Percentiles rank a stretch among this genome's conserved stretches.
phyloP scores from a whole-genome alignment of 2,113 vertebrate genomes.

The Callipepla squamata region DNA sequence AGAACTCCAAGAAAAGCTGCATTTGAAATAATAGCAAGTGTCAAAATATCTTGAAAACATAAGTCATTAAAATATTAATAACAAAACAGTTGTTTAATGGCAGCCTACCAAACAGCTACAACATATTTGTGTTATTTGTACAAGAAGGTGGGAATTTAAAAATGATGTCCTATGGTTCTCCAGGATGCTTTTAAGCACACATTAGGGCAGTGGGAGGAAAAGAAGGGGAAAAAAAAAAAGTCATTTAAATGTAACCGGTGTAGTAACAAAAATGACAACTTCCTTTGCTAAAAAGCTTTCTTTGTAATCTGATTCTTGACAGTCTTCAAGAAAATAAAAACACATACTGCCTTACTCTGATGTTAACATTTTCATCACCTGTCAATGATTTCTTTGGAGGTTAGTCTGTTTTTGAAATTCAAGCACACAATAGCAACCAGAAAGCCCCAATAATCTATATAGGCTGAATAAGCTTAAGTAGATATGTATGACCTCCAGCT shows the following conservation, averaged over 20 bases:
- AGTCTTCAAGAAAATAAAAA: constrained; percentile 57
- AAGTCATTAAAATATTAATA: constrained; percentile 76
- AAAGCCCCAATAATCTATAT: neutral
- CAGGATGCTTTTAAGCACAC: constrained; percentile 23
- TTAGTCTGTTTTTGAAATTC: neutral
- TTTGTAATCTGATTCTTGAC: neutral
- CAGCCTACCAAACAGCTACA: constrained; percentile 40
- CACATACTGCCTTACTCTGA: constrained; percentile 35
- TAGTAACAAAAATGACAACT: constrained; percentile 43
- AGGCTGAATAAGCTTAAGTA: neutral
- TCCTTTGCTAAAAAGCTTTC: neutral
- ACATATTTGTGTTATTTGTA: constrained; percentile 4
- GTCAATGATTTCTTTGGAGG: neutral
- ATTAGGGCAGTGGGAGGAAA: neutral
- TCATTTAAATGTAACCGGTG: constrained; percentile 1
- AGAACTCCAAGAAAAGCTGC: constrained; percentile 69
- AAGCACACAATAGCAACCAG: neutral
- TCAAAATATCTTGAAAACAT: constrained; percentile 72
- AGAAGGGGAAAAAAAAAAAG: fast-evolving
- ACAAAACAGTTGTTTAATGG: constrained; percentile 66
- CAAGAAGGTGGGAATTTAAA: constrained; percentile 20
- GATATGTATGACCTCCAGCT: neutral
- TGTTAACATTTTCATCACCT: constrained; percentile 20
- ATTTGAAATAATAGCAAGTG: constrained; percentile 71
- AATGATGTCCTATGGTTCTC: constrained; percentile 13